These are phyloP conservation scores for Globodera ellingtonae DNA, from an alignment of 1,140 invertebrate genomes.

Conservation along the genomic window DNA sequence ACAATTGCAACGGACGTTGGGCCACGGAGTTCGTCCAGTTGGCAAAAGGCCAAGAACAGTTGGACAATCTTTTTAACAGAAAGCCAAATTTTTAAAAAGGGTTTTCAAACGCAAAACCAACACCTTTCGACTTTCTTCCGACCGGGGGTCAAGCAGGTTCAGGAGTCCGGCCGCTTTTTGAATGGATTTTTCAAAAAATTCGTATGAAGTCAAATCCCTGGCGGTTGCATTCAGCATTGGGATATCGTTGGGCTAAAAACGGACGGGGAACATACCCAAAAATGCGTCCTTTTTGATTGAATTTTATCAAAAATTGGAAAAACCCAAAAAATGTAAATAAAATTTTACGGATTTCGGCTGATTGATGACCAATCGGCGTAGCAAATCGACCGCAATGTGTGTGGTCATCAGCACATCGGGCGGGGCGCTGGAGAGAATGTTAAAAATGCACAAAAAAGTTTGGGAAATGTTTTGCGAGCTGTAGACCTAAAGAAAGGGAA, in stretches of 20 bases:
- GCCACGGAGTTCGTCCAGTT: slow-evolving; percentile 28
- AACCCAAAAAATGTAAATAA: not conserved
- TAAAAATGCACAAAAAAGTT: slow-evolving; percentile 56
- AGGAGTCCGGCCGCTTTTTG: slow-evolving; percentile 48
- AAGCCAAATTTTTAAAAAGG: not conserved
- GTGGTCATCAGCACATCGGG: slow-evolving; percentile 50
- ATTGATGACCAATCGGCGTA: slow-evolving; percentile 51
- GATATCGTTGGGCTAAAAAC: slow-evolving; percentile 38
- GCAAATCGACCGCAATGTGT: slow-evolving; percentile 54
- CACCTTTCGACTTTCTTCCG: slow-evolving; percentile 52
- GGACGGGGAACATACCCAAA: not conserved
- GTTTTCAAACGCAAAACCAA: not conserved
- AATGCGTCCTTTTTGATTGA: not conserved
- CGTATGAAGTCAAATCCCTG: slow-evolving; percentile 51
- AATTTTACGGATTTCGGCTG: not conserved
- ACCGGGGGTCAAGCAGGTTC: slow-evolving; percentile 43
- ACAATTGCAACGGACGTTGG: slow-evolving; percentile 14
- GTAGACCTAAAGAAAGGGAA: slow-evolving; percentile 48
- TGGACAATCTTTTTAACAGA: slow-evolving; percentile 20
- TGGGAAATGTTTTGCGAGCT: slow-evolving; percentile 51
- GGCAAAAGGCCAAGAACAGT: slow-evolving; percentile 33
- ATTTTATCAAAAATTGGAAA: not conserved
- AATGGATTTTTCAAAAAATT: slow-evolving; percentile 48
- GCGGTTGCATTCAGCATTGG: slow-evolving; percentile 49
- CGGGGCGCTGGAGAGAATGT: slow-evolving; percentile 46